Conservation (phyloP, 2,113 vertebrate genomes). For the Circaetus cinerascens region DNA sequence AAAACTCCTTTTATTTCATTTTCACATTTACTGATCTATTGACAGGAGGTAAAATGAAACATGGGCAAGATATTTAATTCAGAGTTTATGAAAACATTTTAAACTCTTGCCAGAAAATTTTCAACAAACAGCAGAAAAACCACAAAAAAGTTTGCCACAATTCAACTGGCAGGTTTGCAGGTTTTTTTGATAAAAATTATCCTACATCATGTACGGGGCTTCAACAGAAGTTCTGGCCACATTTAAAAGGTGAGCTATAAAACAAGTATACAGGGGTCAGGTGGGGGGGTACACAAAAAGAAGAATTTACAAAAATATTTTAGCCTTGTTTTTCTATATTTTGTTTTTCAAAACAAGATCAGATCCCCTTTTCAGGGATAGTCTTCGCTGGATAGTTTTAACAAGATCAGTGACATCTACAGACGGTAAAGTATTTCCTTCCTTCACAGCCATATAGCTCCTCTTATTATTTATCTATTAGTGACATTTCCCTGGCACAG, state of each 20-base stretch:
- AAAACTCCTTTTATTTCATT: neutral
- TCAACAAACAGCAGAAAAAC: neutral
- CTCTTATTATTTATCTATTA: neutral
- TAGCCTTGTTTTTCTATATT: neutral
- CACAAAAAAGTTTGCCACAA: neutral
- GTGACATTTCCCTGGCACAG: neutral
- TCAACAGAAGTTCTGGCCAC: neutral
- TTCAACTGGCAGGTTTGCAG: neutral
- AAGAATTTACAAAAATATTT: neutral
- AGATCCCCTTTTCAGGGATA: neutral
- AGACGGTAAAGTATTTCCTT: neutral
- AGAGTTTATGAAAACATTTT: neutral
- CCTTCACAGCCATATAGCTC: neutral
- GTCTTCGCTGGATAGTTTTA: neutral
- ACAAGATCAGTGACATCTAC: neutral
- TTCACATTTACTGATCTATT: neutral
- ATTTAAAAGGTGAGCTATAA: neutral
- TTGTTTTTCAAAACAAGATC: neutral
- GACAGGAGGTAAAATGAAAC: neutral
- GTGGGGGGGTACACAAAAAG: accelerated
- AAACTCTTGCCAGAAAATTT: neutral
- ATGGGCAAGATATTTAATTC: neutral
- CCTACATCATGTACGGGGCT: neutral
- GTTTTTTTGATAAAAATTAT: neutral
- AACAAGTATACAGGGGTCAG: neutral